Evolutionary conservation across 1,140 invertebrate species (phyloP), one percentile per base, ranked within the genome.

Genomic region (Anoplolepis gracilipes): DNA sequence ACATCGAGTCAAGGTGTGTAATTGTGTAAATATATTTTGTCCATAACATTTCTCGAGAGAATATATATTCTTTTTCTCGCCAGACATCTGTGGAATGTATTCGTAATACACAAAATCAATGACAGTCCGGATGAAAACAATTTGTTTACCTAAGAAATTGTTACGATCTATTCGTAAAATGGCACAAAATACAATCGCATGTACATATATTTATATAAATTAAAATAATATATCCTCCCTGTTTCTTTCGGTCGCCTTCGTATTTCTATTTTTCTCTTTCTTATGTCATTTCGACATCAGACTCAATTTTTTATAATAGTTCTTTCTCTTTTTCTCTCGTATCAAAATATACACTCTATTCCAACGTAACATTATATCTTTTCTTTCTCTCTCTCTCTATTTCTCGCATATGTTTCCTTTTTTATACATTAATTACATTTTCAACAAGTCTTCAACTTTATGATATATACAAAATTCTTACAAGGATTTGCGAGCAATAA

Each of bases 331-430:
- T 86, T 33, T 79, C 28, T 85, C 53, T 90, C 85, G 85, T 93
- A 93, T 93, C 91, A 93, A 93, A 93, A 93, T 93, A 93, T 93
- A 92, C 90, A 85, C 69, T 91, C 85, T 90, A 88, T 82, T 53
- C 82, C 87, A 92, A 91, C 87, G 59, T 91, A 90, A 91, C 84
- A 10, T 89, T 90, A 91, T 88, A 91, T 86, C 69, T 86, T 73
- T 69, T 57, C 53, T 82, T 25, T 86, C 49, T 16, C 39, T 49
- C n/a, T n/a, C n/a, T 49, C 33, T 49, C 16, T 49, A 49, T 49
- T 19, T 49, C 16, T 49, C 46, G 11, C 42, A 3, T 3, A 3
- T 13, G 49, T 30, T 75, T 89, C 72, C 69, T 59, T 90, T 88
- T 92, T 88, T 91, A 91, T 70, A 87, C 8, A 84, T 84, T 89